phyloP scores from a whole-genome alignment of 2,888 invertebrate genomes.

The Phlogophora meticulosa region DNA sequence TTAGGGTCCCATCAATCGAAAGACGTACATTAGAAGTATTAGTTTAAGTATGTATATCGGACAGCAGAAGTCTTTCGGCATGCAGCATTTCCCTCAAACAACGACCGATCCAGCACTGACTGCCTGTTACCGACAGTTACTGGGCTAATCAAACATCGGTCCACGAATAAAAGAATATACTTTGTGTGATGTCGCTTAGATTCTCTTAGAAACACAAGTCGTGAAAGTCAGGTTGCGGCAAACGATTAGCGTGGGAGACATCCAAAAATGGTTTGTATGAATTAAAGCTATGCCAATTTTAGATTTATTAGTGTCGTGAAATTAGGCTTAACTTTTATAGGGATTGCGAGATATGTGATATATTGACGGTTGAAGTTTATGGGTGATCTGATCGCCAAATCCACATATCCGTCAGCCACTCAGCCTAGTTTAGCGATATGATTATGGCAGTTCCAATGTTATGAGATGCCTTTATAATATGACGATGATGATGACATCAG shows the following conservation, averaged over 20 bases:
- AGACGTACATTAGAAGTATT: neutral
- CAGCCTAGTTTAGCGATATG: no score
- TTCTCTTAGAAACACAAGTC: constrained; percentile 8
- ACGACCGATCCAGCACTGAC: neutral
- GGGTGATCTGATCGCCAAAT: neutral
- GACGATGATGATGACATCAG: no score
- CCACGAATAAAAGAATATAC: neutral
- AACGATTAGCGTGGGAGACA: constrained; percentile 44
- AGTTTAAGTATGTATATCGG: neutral
- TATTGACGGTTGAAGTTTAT: neutral
- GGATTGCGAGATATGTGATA: neutral
- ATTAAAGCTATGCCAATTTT: constrained; percentile 34
- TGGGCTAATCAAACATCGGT: neutral
- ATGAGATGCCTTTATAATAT: no score
- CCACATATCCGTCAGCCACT: no score
- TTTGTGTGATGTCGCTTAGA: neutral
- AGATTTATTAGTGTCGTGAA: constrained; percentile 56
- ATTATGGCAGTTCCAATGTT: no score
- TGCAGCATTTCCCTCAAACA: no score
- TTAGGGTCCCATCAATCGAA: neutral
- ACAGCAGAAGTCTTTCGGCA: neutral
- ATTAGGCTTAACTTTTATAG: constrained; percentile 33
- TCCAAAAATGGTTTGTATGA: constrained; percentile 39
- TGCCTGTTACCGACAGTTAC: neutral
- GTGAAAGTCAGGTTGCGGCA: constrained; percentile 40